Conservation (phyloP, 1,140 invertebrate species). For the Drosophila parabipectinata region DNA sequence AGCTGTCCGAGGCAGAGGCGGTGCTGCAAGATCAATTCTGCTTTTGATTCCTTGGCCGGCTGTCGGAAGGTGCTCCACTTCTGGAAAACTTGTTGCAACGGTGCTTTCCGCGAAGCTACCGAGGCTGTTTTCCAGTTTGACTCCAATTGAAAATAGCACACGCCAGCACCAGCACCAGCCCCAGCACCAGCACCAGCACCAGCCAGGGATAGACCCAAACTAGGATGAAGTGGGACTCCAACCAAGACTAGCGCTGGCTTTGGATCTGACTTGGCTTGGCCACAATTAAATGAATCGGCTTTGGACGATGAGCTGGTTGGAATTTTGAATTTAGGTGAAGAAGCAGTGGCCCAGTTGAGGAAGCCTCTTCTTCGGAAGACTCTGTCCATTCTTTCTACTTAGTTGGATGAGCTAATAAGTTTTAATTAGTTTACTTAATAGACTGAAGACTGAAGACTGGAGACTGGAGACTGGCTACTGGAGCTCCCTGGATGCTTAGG, state of each 20-base stretch:
- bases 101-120: constrained; percentile 48
- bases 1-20: no score
- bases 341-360: constrained; percentile 19
- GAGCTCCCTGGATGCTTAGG: no score
- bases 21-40: neutral
- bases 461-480: no score
- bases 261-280: constrained; percentile 35
- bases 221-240: neutral
- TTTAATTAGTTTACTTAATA: constrained; percentile 45
- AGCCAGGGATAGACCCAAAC: neutral
- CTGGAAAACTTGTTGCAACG: constrained; percentile 61
- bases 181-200: neutral
- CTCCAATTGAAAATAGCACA: constrained; percentile 49
- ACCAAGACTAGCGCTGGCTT: neutral
- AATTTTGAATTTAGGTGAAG: constrained; percentile 38
- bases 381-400: constrained; percentile 19
- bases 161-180: constrained; percentile 8
- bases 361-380: neutral
- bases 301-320: constrained; percentile 25
- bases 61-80: constrained; percentile 58
- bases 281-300: constrained; percentile 50
- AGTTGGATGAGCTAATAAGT: constrained; percentile 40
- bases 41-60: constrained; percentile 34
- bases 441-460: neutral
- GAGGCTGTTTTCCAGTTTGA: constrained; percentile 39